phyloP scores from a whole-genome alignment of 2,113 vertebrate genomes.

The Micromys minutus region DNA sequence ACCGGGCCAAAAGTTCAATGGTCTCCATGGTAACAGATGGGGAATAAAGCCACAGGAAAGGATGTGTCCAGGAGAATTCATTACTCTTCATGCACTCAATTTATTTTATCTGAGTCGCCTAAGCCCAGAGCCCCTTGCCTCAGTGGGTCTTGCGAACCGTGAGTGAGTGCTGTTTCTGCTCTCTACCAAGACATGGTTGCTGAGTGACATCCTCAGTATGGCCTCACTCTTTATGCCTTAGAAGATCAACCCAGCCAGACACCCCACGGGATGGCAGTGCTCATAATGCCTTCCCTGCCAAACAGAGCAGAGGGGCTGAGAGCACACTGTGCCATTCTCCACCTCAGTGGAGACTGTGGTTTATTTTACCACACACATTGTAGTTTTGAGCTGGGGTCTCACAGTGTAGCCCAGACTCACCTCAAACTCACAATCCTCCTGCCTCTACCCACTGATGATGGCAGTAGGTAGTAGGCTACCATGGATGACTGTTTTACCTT shows the following conservation, averaged over 20 bases:
- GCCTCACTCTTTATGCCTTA: background rate
- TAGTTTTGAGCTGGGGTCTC: background rate
- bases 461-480: too few species aligned
- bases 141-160: too few species aligned
- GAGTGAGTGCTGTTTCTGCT: too few species aligned
- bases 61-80: background rate
- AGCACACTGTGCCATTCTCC: too few species aligned
- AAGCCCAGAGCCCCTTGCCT: background rate
- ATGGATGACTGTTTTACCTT: background rate
- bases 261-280: background rate
- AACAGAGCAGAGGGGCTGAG: background rate
- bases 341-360: background rate
- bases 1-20: background rate
- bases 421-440: background rate
- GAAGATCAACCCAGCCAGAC: background rate
- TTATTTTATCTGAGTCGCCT: background rate
- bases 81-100: background rate
- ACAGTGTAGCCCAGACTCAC: background rate
- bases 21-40: conserved; percentile 17
- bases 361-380: background rate
- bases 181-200: background rate
- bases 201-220: too few species aligned
- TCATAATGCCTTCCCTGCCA: background rate
- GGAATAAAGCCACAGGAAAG: background rate
- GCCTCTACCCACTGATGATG: background rate